phyloP scores from a whole-genome alignment of 1,140 invertebrate species.

The Littorina saxatilis region DNA sequence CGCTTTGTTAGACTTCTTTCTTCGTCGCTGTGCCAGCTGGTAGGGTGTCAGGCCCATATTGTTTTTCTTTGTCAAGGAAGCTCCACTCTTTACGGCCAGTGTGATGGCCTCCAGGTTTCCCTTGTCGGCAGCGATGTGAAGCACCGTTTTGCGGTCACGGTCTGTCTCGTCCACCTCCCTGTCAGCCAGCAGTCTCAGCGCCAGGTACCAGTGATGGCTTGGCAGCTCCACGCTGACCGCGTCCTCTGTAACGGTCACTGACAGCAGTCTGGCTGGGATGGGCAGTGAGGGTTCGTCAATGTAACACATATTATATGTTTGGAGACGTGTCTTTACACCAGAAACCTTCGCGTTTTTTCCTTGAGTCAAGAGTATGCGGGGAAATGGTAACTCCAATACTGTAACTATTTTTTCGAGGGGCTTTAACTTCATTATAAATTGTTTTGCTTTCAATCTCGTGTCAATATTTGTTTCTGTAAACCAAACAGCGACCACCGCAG shows the following conservation, averaged over 20 bases:
- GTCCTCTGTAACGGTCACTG: neutral
- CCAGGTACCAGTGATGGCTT: constrained; percentile 1
- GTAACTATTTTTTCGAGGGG: neutral
- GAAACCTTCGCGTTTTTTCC: too few relatives aligned
- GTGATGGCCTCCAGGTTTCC: neutral
- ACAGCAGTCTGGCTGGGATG: neutral
- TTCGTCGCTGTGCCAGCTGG: neutral
- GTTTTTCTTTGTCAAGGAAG: neutral
- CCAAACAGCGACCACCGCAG: neutral
- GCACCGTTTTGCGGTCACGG: neutral
- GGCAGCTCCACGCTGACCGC: neutral
- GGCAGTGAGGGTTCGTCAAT: neutral
- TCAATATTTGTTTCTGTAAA: neutral
- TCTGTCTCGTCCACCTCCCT: constrained; percentile 22
- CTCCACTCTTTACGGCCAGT: neutral
- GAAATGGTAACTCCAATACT: neutral
- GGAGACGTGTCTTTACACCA: neutral
- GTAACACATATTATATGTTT: neutral
- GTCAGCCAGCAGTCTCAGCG: constrained; percentile 14
- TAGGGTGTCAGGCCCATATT: neutral
- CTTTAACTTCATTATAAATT: neutral
- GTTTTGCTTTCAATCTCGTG: too few relatives aligned
- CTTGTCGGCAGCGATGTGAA: neutral
- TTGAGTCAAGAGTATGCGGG: neutral
- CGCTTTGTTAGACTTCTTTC: too few relatives aligned